A percentile compares a stretch with the other conserved stretches of the same genome.
phyloP scores from a whole-genome alignment of 2,888 invertebrate species.

The Dasysyrphus tricinctus region DNA sequence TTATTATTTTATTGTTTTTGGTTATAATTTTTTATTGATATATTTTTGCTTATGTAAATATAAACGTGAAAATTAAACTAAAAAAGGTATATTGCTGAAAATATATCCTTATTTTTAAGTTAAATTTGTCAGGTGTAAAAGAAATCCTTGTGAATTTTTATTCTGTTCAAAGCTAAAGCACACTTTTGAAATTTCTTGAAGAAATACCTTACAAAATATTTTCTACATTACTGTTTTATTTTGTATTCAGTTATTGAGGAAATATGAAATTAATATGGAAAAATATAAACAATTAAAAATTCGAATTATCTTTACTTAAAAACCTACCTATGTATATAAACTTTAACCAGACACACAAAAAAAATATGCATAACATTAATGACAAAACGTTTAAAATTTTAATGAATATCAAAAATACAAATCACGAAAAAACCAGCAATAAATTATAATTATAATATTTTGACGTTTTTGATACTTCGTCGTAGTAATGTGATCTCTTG shows the following conservation, averaged over 20 bases:
- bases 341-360: not conserved
- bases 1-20: too few relatives aligned
- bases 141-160: too few relatives aligned
- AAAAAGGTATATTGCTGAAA: too few relatives aligned
- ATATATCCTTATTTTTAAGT: too few relatives aligned
- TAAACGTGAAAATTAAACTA: too few relatives aligned
- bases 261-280: not conserved
- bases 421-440: conserved; percentile 37
- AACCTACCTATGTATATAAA: not conserved
- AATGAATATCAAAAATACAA: conserved; percentile 42
- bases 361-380: conserved; percentile 22
- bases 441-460: conserved; percentile 34
- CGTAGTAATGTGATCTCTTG: conserved; percentile 40
- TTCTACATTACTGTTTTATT: too few relatives aligned
- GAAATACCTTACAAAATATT: too few relatives aligned
- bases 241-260: not conserved
- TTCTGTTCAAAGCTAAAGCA: too few relatives aligned
- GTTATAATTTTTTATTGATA: too few relatives aligned
- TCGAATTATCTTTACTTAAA: not conserved
- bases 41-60: too few relatives aligned
- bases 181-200: too few relatives aligned
- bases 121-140: too few relatives aligned
- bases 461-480: conserved; percentile 56
- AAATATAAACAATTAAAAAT: not conserved
- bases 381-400: conserved; percentile 4